Evolutionary conservation across 2,888 invertebrate species (phyloP).

Genomic region (Ecdyonurus torrentis): DNA sequence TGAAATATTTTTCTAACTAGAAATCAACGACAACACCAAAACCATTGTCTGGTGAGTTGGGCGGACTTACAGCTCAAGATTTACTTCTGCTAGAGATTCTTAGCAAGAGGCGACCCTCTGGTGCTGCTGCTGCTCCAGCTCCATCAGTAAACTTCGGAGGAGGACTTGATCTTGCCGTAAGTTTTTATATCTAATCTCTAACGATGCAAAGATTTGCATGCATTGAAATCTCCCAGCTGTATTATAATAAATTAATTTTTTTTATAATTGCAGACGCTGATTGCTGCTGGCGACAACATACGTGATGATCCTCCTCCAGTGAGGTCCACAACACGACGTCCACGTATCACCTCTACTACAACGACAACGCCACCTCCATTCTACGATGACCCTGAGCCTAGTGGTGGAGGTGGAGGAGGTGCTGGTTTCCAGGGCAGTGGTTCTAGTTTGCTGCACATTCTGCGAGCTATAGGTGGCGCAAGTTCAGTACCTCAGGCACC

Average conservation of each 20-base stretch:
- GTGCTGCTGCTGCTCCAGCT: neutral
- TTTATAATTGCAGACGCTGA: too few relatives aligned
- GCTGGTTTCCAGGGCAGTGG: neutral
- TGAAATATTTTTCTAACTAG: too few relatives aligned
- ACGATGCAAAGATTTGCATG: neutral
- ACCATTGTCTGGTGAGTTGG: too few relatives aligned
- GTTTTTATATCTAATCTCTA: neutral
- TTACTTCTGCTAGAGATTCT: neutral
- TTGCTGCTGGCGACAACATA: conserved; percentile 1
- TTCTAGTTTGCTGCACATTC: neutral
- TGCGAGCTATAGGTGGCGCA: neutral
- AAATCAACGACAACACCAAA: too few relatives aligned
- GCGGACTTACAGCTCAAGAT: neutral
- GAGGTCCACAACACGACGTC: neutral
- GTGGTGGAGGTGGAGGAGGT: neutral
- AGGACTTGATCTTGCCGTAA: neutral
- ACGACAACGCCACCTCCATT: neutral
- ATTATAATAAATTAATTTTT: too few relatives aligned
- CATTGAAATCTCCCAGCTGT: neutral
- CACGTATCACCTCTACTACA: neutral
- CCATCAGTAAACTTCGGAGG: neutral
- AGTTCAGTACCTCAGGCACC: neutral
- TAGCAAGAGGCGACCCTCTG: neutral
- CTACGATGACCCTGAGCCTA: neutral
- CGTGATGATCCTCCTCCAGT: neutral